A percentile compares a stretch with the other conserved stretches of the same genome.
phyloP scores from a whole-genome alignment of 2,797 vertebrate genomes.

The Siniperca scherzeri region DNA sequence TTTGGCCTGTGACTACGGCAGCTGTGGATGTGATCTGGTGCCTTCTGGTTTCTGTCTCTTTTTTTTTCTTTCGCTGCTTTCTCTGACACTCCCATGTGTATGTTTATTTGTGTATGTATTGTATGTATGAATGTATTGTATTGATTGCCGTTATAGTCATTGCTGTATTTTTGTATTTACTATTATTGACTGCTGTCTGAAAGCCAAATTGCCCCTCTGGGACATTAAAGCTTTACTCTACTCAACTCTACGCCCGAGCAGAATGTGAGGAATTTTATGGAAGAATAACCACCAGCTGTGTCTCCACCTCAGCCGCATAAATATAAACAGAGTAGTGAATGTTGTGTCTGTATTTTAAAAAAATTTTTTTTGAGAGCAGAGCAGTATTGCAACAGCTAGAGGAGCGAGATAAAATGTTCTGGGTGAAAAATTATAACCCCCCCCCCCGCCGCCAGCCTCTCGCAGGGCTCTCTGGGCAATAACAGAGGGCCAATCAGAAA shows the following conservation, averaged over 20 bases:
- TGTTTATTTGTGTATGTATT: not conserved
- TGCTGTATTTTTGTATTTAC: not conserved
- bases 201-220: not conserved
- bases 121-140: not conserved
- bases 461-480: slow-evolving; percentile 57
- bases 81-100: not conserved
- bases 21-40: not conserved
- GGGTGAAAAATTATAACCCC: slow-evolving; percentile 51
- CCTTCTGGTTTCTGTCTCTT: not conserved
- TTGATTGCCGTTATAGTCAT: not conserved
- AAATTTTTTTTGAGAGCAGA: not conserved
- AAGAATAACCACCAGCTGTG: slow-evolving; percentile 58
- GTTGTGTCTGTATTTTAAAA: not conserved
- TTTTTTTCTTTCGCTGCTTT: not conserved
- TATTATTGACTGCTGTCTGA: slow-evolving; percentile 16
- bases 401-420: slow-evolving; percentile 43
- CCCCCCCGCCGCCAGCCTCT: slow-evolving; percentile 26
- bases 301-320: slow-evolving; percentile 32
- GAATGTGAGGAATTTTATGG: slow-evolving; percentile 54
- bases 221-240: slow-evolving; percentile 9
- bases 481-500: slow-evolving; percentile 78
- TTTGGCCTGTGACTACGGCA: not conserved
- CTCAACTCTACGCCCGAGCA: slow-evolving; percentile 11
- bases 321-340: slow-evolving; percentile 28
- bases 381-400: not conserved